These are phyloP conservation scores for Heliornis fulica DNA, from an alignment of 2,113 vertebrate genomes.

Conservation along the genomic window DNA sequence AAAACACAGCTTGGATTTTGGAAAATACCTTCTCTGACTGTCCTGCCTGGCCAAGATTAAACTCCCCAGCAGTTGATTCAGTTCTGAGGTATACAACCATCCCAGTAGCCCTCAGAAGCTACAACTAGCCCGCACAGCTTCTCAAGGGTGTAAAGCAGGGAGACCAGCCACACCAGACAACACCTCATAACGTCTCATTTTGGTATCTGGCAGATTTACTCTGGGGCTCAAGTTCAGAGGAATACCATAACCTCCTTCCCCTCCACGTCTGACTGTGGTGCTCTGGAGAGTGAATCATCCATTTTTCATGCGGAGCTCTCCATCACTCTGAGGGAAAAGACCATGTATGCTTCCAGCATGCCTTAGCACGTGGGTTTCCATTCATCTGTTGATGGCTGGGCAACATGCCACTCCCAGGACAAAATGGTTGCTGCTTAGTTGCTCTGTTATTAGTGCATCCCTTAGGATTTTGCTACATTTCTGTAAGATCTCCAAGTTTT, in stretches of 20 bases:
- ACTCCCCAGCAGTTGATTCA: background rate
- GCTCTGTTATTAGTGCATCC: background rate
- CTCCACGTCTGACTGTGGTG: background rate
- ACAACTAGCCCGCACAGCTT: background rate
- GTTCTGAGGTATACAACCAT: background rate
- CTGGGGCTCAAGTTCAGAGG: background rate
- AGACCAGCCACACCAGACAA: background rate
- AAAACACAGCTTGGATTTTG: background rate
- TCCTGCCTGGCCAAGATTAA: background rate
- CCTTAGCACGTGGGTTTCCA: background rate
- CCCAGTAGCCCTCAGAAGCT: background rate
- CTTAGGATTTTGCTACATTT: background rate
- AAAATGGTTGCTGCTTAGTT: slow-evolving; percentile 32
- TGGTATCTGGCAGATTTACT: background rate
- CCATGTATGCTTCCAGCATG: background rate
- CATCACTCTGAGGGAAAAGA: background rate
- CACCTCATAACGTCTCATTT: background rate
- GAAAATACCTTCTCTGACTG: background rate
- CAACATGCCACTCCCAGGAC: background rate
- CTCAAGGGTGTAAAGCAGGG: background rate
- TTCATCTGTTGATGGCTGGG: background rate
- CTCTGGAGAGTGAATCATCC: background rate
- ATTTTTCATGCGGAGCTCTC: slow-evolving; percentile 21
- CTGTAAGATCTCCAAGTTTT: background rate
- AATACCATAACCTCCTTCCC: background rate